phyloP scores from a whole-genome alignment of 2,113 vertebrate genomes.

The Tachysurus vachellii region DNA sequence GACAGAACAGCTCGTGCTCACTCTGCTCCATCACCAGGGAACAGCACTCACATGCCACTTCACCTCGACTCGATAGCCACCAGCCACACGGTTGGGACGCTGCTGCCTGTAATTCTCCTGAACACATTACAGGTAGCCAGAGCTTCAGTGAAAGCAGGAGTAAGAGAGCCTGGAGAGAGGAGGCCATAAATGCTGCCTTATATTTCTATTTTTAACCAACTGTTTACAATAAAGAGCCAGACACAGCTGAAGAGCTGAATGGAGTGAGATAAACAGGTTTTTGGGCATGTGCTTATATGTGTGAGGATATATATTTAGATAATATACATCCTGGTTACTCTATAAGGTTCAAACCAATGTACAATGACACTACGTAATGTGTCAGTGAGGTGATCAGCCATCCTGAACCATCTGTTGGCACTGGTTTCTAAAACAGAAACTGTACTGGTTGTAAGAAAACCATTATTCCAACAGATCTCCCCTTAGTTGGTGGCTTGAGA shows the following conservation, averaged over 20 bases:
- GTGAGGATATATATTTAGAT: neutral
- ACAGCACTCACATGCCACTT: constrained; percentile 22
- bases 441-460: neutral
- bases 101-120: constrained; percentile 59
- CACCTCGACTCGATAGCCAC: constrained; percentile 30
- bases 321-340: neutral
- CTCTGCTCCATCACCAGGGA: constrained; percentile 23
- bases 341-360: neutral
- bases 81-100: constrained; percentile 24
- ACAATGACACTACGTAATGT: neutral
- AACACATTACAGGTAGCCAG: constrained; percentile 59
- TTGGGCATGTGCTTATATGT: neutral
- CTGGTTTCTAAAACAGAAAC: neutral
- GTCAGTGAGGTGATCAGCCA: neutral
- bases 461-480: neutral
- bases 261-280: constrained; percentile 51
- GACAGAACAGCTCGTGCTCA: constrained; percentile 4
- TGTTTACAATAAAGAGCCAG: constrained; percentile 77
- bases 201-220: constrained; percentile 63
- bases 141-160: constrained; percentile 58
- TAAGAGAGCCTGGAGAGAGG: constrained; percentile 56
- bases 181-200: constrained; percentile 66
- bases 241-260: constrained; percentile 70
- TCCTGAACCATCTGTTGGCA: neutral
- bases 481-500: neutral